Conservation (phyloP, 2,797 vertebrate genomes). For the Intellagama lesueurii region DNA sequence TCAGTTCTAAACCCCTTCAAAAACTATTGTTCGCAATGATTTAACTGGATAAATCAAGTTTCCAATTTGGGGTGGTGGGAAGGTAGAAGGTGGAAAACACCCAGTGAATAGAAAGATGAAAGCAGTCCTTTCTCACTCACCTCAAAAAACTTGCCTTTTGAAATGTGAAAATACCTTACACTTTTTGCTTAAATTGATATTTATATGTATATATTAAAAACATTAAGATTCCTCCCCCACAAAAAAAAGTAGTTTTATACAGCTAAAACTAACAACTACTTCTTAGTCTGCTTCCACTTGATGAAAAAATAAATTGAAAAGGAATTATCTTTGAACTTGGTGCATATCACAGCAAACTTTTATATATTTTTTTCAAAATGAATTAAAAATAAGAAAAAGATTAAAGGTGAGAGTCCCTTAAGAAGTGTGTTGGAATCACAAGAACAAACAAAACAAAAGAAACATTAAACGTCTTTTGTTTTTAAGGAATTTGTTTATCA, state of each 20-base stretch:
- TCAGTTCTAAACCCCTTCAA: not conserved
- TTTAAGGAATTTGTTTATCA: slow-evolving; percentile 25
- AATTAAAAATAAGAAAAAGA: slow-evolving; percentile 25
- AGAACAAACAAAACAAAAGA: slow-evolving; percentile 12
- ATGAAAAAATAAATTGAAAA: not conserved
- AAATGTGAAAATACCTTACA: slow-evolving; percentile 31
- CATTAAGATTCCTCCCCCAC: not conserved
- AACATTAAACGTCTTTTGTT: slow-evolving; percentile 52
- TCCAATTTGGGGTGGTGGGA: not conserved
- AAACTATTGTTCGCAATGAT: not conserved
- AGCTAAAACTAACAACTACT: not conserved
- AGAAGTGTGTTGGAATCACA: slow-evolving; percentile 1
- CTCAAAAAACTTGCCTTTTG: slow-evolving; percentile 46
- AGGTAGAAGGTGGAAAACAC: not conserved
- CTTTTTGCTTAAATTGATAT: slow-evolving; percentile 23
- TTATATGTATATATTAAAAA: slow-evolving; percentile 15
- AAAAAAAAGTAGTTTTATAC: not conserved
- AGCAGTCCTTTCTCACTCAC: slow-evolving; percentile 47
- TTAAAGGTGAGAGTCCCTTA: not conserved
- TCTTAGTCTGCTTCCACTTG: not conserved
- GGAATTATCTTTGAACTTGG: not conserved
- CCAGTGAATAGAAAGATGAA: slow-evolving; percentile 36
- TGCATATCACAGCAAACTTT: not conserved
- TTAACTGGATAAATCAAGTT: slow-evolving; percentile 20
- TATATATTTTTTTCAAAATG: slow-evolving; percentile 11